These are phyloP conservation scores for Chymomyza amoena DNA, from an alignment of 2,888 invertebrate genomes.

Conservation along the genomic window DNA sequence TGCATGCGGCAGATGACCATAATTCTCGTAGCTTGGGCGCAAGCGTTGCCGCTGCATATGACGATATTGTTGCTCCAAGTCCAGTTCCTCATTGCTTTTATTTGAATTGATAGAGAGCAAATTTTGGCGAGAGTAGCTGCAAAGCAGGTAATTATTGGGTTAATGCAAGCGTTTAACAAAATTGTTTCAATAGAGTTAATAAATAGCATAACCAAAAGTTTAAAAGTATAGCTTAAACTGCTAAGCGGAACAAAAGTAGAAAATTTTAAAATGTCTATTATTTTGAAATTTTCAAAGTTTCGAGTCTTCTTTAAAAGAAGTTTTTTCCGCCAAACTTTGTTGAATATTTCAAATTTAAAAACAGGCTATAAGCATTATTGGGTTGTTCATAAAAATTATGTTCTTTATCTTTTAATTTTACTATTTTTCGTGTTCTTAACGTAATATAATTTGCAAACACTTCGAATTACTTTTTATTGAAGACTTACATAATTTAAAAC, in stretches of 20 bases:
- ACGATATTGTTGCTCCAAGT: slow-evolving; percentile 77
- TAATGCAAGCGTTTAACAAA: slow-evolving; percentile 35
- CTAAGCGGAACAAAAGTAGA: background rate
- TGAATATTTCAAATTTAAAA: too few relatives aligned
- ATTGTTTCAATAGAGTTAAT: background rate
- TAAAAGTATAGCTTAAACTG: background rate
- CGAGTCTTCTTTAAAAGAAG: too few relatives aligned
- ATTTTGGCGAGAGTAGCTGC: slow-evolving; percentile 93
- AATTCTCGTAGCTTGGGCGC: slow-evolving; percentile 35
- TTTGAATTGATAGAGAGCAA: slow-evolving; percentile 84
- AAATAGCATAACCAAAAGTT: background rate
- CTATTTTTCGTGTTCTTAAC: too few relatives aligned
- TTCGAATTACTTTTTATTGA: too few relatives aligned
- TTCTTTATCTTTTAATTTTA: too few relatives aligned
- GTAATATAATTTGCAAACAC: too few relatives aligned
- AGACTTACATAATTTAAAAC: too few relatives aligned
- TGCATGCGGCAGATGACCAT: slow-evolving; percentile 25
- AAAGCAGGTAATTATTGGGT: slow-evolving; percentile 60
- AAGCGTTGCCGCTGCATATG: slow-evolving; percentile 74
- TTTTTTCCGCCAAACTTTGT: too few relatives aligned
- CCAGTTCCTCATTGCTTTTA: slow-evolving; percentile 85
- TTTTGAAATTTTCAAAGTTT: too few relatives aligned
- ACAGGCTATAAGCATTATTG: too few relatives aligned
- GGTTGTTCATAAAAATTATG: too few relatives aligned
- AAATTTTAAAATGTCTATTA: too few relatives aligned